Conservation (phyloP, 2,797 vertebrate genomes). For the Xiphorhynchus erythropygius region DNA sequence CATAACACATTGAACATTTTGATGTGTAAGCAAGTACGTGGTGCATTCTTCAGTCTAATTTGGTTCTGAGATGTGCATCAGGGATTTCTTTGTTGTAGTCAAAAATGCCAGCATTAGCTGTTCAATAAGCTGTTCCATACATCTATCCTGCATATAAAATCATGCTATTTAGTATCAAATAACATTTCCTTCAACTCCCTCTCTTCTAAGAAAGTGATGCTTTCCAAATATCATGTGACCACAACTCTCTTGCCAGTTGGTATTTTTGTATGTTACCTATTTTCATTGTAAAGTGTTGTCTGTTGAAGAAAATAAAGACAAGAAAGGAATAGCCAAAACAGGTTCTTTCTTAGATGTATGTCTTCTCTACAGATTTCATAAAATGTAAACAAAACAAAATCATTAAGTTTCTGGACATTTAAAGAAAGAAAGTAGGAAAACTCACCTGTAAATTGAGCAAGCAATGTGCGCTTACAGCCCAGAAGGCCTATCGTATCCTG, state of each 20-base stretch:
- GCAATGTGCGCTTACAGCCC: fast-evolving
- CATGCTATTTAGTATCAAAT: neutral
- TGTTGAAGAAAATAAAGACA: neutral
- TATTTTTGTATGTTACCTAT: neutral
- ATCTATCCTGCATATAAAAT: neutral
- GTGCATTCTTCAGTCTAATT: neutral
- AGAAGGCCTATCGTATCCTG: fast-evolving
- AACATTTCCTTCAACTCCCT: neutral
- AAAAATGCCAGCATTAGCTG: neutral
- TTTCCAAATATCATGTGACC: neutral
- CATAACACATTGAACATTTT: neutral
- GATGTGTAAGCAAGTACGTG: neutral
- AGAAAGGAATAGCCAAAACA: neutral
- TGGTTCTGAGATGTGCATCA: neutral
- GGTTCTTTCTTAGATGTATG: fast-evolving
- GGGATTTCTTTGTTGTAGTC: neutral
- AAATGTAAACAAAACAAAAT: neutral
- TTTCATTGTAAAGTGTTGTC: neutral
- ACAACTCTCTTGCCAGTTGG: neutral
- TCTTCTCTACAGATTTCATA: neutral
- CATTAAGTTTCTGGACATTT: neutral
- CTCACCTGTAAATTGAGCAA: neutral
- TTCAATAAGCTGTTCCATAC: neutral
- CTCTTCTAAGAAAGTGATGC: neutral
- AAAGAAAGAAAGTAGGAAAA: neutral